Base-by-base conservation (phyloP, 2,888 invertebrate genomes). In the Scaptomyza polygonia region DNA sequence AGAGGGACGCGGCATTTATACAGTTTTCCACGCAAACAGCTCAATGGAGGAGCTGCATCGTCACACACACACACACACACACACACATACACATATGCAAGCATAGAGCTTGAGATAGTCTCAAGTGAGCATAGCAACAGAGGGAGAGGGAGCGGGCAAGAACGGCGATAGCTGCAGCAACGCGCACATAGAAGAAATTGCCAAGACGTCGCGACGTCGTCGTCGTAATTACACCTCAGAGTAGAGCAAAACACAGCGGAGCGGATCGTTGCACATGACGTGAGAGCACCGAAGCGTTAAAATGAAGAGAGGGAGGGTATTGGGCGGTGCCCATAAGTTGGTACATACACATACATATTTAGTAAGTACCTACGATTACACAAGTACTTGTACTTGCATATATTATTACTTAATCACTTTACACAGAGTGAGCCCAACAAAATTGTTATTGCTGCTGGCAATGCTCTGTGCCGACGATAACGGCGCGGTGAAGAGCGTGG, bases 101-200 rank as follows among this genome's bases (percentile, higher is more conserved):
- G 40, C 18, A 53, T 32, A 27, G 25, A 45, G 56, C 65, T 75
- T 42, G 54, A 72, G 72, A 65, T 76, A 72, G 72, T 44, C 76
- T 25, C 36, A 49, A 49, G 36, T 36, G 49, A 36, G 49, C 12
- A 12, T 14, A 14, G 58, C 30, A 9, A 67, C 45, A 36, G 59
- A 32, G 54, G 12, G 29, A 61, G 67, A 57, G 55, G 21, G 63
- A 53, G 70, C 42, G 36, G 16, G 52, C 12, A 27, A 62, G 54
- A 66, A 61, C 52, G 36, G 59, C 66, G 42, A 75, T 76, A 75
- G 66, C 59, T 64, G 78, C 73, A 67, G 57, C 86, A 68, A 86
- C 77, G 77, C 72, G 81, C 79, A 78, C 85, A 79, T 81, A 84
- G 86, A 88, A 88, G 84, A 88, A 86, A 84, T 84, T 86, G 88